A percentile compares a stretch with the other conserved stretches of the same genome.
These are phyloP conservation scores for Tolmerus cingulatus DNA, from an alignment of 2,888 invertebrate genomes.

Conservation along the genomic window DNA sequence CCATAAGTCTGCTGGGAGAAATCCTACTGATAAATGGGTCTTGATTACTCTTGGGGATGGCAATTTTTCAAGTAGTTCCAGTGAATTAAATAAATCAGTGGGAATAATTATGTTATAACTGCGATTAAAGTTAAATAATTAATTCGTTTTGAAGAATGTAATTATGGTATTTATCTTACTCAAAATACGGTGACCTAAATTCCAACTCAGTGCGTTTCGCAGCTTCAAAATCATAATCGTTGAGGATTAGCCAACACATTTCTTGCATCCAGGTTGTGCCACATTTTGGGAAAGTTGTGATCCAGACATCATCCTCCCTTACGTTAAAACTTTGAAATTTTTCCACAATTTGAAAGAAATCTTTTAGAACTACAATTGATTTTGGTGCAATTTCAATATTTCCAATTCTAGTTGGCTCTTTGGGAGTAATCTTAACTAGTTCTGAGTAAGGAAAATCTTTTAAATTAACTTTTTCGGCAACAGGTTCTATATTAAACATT, in stretches of 20 bases:
- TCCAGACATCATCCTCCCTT: conserved; percentile 59
- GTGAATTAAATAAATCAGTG: not conserved
- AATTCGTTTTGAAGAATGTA: not conserved
- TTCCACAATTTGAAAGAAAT: conserved; percentile 45
- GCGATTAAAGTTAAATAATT: not conserved
- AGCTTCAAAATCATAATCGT: conserved; percentile 56
- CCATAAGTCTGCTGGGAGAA: conserved; percentile 59
- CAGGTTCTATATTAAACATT: not conserved
- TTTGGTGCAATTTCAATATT: not conserved
- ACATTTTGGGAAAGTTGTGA: conserved; percentile 59
- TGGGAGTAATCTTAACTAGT: not conserved
- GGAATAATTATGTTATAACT: conserved; percentile 36
- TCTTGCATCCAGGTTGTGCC: conserved; percentile 62
- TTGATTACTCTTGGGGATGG: conserved; percentile 58
- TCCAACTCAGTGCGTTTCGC: conserved; percentile 57
- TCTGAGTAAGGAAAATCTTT: not conserved
- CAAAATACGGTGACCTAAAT: conserved; percentile 58
- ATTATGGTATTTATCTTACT: not conserved
- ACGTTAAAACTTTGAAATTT: conserved; percentile 57
- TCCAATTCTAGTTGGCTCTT: not conserved
- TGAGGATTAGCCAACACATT: conserved; percentile 59
- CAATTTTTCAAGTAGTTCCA: conserved; percentile 47
- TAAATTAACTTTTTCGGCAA: not conserved
- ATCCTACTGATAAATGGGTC: conserved; percentile 58
- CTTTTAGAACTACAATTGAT: not conserved